These are phyloP conservation scores for Lepidocyrtinus sp. DNA, from an alignment of 2,888 invertebrate species.

Conservation along the genomic window DNA sequence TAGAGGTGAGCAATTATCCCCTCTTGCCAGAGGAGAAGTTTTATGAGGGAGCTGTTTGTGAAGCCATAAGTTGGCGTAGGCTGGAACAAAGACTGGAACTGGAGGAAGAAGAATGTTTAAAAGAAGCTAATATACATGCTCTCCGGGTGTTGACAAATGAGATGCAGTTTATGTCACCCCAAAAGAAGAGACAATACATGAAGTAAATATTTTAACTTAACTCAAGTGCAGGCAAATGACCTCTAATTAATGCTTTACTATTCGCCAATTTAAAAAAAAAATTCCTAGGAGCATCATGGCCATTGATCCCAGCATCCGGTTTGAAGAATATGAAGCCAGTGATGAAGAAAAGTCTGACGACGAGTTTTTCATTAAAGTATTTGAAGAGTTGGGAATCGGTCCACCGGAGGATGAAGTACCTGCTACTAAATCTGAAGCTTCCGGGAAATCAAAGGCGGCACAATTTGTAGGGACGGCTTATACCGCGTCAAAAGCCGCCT, in stretches of 20 bases:
- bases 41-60: conserved; percentile 22
- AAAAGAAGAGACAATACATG: conserved; percentile 35
- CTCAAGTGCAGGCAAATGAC: background rate
- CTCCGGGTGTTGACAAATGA: conserved; percentile 45
- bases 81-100: conserved; percentile 39
- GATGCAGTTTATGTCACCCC: conserved; percentile 41
- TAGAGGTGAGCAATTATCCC: conserved; percentile 65
- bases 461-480: background rate
- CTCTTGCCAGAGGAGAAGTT: conserved; percentile 32
- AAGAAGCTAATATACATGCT: conserved; percentile 32
- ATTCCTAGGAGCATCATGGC: conserved; percentile 55
- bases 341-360: conserved; percentile 47
- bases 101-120: conserved; percentile 33
- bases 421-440: background rate
- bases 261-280: background rate
- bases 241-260: background rate
- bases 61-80: conserved; percentile 51
- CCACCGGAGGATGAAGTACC: background rate
- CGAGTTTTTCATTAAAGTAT: conserved; percentile 50
- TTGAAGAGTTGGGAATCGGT: conserved; percentile 50
- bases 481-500: conserved; percentile 34
- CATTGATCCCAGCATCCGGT: conserved; percentile 41
- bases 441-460: background rate
- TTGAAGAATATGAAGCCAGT: conserved; percentile 50
- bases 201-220: conserved; percentile 27